A percentile compares a stretch with the other conserved stretches of the same genome.
phyloP scores from a whole-genome alignment of 2,113 vertebrate species.

The Dipodomys stephensi region DNA sequence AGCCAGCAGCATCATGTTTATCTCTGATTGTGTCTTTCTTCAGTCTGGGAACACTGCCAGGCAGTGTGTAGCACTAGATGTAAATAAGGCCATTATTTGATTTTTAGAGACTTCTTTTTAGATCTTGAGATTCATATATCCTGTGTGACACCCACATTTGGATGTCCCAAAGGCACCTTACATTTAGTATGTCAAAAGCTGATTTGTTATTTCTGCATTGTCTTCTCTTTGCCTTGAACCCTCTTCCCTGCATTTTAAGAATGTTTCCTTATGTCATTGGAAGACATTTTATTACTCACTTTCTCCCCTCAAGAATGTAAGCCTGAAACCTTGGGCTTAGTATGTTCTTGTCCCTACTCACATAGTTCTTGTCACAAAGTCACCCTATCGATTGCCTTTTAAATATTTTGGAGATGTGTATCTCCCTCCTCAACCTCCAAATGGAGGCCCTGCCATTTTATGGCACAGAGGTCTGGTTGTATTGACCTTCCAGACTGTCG shows the following conservation, averaged over 20 bases:
- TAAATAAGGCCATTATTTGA: slow-evolving; percentile 37
- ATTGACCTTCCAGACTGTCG: fast-evolving
- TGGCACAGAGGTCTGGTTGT: fast-evolving
- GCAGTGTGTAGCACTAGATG: neutral
- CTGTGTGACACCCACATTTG: neutral
- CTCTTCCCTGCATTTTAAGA: neutral
- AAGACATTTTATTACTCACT: neutral
- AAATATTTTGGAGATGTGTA: neutral
- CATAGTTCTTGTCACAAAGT: neutral
- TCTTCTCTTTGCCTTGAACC: neutral
- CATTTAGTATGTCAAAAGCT: neutral
- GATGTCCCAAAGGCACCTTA: slow-evolving; percentile 31
- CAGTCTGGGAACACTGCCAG: slow-evolving; percentile 40
- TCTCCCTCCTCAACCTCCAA: neutral
- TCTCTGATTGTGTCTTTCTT: neutral
- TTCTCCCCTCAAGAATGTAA: neutral
- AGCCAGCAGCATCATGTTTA: neutral
- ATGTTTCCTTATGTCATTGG: neutral
- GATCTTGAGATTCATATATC: neutral
- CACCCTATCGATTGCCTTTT: neutral
- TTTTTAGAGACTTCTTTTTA: slow-evolving; percentile 56
- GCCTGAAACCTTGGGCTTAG: neutral
- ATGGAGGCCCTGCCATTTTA: no score
- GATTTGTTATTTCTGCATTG: neutral
- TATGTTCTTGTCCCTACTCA: neutral